A percentile compares a stretch with the other conserved stretches of the same genome.
Evolutionary conservation across 2,888 invertebrate species (phyloP).

Genomic region (Oxystoma pomonae): DNA sequence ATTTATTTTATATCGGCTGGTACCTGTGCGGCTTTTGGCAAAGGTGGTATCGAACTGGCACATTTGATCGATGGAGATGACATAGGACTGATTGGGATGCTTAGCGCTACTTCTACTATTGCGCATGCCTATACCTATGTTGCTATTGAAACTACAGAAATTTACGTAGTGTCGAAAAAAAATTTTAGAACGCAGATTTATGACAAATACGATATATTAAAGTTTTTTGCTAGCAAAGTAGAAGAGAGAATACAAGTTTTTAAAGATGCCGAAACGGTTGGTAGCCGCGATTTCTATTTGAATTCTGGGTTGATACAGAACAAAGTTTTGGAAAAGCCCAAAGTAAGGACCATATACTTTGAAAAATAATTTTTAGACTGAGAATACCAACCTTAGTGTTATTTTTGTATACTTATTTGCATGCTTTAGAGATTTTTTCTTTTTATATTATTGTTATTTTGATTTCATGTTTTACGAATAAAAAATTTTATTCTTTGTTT

Average conservation of each 20-base stretch:
- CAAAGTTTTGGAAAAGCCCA: constrained; percentile 20
- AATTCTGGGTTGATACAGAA: constrained; percentile 14
- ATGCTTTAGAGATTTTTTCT: too few species aligned
- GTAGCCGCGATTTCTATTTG: constrained; percentile 4
- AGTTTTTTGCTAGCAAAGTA: constrained; percentile 34
- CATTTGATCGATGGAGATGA: constrained; percentile 54
- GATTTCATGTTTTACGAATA: too few species aligned
- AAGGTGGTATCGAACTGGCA: constrained; percentile 49
- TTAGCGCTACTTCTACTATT: neutral
- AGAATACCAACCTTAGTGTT: too few species aligned
- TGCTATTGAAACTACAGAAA: constrained; percentile 41
- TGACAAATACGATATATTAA: constrained; percentile 40
- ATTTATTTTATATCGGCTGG: constrained; percentile 54
- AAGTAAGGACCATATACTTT: constrained; percentile 17
- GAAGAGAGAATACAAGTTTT: constrained; percentile 30
- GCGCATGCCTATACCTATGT: constrained; percentile 12
- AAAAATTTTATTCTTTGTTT: too few species aligned
- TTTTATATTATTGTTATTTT: too few species aligned
- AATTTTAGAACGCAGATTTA: constrained; percentile 33
- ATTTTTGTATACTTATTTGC: too few species aligned
- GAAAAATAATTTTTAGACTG: too few species aligned
- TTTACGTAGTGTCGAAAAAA: constrained; percentile 34
- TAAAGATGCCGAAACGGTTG: constrained; percentile 15
- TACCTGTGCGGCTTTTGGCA: constrained; percentile 47
- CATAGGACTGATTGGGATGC: constrained; percentile 41